Evolutionary conservation across 2,113 vertebrate species (phyloP).

Genomic region (Apaloderma vittatum): DNA sequence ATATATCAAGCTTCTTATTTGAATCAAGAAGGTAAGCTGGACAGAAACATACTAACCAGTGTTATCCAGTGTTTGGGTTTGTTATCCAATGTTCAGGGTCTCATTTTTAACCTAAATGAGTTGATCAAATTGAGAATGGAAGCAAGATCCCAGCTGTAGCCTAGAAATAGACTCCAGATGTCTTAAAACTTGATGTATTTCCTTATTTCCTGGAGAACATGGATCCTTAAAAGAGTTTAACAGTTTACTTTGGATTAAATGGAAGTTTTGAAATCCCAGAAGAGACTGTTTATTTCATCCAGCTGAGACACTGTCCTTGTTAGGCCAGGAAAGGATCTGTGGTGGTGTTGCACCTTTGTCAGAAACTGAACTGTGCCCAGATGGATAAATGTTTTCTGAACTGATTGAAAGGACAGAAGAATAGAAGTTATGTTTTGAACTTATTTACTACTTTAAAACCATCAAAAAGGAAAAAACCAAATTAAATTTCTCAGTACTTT

Average conservation of each 20-base stretch:
- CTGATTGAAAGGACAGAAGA: neutral
- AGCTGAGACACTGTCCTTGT: neutral
- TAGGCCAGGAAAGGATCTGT: neutral
- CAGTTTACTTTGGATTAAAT: neutral
- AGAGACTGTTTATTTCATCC: neutral
- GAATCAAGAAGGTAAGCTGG: neutral
- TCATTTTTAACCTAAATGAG: neutral
- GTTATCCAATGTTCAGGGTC: too few species aligned
- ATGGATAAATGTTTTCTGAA: neutral
- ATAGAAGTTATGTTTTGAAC: neutral
- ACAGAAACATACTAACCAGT: neutral
- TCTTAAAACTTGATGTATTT: neutral
- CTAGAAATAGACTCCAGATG: neutral
- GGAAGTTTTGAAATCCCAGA: neutral
- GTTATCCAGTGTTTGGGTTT: neutral
- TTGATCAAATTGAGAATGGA: neutral
- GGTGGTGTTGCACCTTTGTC: neutral
- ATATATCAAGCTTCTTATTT: neutral
- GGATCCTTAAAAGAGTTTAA: neutral
- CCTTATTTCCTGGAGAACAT: neutral
- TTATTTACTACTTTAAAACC: neutral
- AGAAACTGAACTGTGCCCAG: neutral
- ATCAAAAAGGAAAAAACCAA: neutral
- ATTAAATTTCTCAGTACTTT: neutral
- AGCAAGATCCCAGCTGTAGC: neutral